Evolutionary conservation across 2,888 invertebrate species (phyloP).

Genomic region (Toxonevra muliebris): DNA sequence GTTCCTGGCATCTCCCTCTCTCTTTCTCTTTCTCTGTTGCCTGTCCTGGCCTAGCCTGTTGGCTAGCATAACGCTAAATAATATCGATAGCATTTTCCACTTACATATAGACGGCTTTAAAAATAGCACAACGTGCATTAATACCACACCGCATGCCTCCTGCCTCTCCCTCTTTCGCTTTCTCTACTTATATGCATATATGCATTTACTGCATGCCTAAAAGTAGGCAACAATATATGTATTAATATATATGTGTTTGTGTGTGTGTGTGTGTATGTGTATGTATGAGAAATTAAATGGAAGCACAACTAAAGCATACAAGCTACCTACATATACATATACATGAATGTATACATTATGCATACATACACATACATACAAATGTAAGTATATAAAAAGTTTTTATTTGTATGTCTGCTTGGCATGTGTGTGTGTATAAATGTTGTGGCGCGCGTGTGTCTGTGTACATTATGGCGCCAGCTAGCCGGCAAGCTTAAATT

Average conservation of each 20-base stretch:
- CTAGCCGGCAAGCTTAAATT: conserved; percentile 16
- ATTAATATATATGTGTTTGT: background rate
- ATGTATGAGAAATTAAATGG: conserved; percentile 46
- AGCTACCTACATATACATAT: background rate
- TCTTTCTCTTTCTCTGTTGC: background rate
- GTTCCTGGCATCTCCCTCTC: background rate
- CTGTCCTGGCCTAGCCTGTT: background rate
- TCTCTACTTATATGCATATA: background rate
- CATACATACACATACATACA: background rate
- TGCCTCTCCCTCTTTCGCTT: no score
- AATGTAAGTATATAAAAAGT: conserved; percentile 1
- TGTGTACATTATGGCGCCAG: conserved; percentile 8
- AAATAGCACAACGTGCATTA: conserved; percentile 11
- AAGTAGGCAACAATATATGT: conserved; percentile 22
- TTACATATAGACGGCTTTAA: conserved; percentile 21
- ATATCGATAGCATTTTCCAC: background rate
- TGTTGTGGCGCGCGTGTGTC: no score
- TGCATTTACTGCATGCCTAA: conserved; percentile 12
- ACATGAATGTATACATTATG: background rate
- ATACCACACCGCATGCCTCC: background rate
- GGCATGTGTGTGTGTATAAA: background rate
- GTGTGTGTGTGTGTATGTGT: conserved; percentile 36
- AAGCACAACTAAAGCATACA: conserved; percentile 1
- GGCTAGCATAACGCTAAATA: background rate
- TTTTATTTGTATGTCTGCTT: background rate